Evolutionary conservation across 2,113 vertebrate species (phyloP).

Genomic region (Callospermophilus lateralis): DNA sequence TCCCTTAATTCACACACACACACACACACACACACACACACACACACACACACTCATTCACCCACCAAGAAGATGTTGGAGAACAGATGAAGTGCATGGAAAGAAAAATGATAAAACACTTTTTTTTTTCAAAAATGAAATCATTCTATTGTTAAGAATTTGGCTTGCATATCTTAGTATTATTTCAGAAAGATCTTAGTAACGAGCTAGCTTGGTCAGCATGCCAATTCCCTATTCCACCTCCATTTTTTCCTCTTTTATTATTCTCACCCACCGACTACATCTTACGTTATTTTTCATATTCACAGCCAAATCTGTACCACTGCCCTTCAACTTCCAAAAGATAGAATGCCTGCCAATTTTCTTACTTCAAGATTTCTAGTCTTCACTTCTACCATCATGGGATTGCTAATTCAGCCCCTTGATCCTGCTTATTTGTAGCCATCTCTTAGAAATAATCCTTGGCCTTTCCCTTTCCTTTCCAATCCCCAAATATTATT

Average conservation of each 20-base stretch:
- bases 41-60: neutral
- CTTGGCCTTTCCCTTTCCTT: neutral
- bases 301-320: neutral
- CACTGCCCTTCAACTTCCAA: neutral
- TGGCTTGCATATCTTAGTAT: neutral
- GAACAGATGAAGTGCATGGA: neutral
- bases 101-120: neutral
- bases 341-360: neutral
- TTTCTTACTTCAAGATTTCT: neutral
- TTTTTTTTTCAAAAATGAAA: neutral
- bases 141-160: slow-evolving; percentile 25
- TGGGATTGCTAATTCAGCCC: neutral
- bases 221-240: neutral
- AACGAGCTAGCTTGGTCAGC: neutral
- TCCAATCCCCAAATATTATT: neutral
- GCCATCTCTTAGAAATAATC: neutral
- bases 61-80: neutral
- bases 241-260: neutral
- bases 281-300: neutral
- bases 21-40: too few relatives aligned
- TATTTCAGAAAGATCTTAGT: neutral
- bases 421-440: neutral
- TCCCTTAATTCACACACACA: neutral
- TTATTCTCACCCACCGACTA: neutral
- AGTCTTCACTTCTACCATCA: neutral